Base-by-base conservation (phyloP, 2,113 vertebrate species). In the Grammomys surdaster region DNA sequence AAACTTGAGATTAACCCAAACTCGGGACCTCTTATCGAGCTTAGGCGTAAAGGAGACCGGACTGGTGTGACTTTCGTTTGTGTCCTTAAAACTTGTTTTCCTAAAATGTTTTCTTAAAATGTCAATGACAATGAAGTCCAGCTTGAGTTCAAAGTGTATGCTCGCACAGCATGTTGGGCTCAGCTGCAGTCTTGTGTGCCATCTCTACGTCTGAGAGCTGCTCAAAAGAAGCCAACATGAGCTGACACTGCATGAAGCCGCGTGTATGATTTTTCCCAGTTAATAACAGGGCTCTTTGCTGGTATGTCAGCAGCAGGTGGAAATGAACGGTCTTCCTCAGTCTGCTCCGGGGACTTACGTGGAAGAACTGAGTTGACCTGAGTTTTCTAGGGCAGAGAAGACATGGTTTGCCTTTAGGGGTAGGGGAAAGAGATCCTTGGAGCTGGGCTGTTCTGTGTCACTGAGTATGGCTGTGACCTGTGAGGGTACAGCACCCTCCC, bases 321-420 rank as follows among this genome's bases (percentile, higher is more conserved):
- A 76, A 89, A 95, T 73, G 11, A 33, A 58, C 31, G 67, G 8
- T 56, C 14, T 81, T 92, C 90, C 56, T 58, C 7, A 73, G 72
- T 48, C 60, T 56, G 16, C 43, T 60, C 17, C 26, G 46, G 56
- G 72, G 31, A 86, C 43, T 36, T 31, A 22, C 46, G 75, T 28
- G 60, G 90, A 75, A 95, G 76, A 87, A 87, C 36, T 40, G 65
- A 77, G 20, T n/a, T 92, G 75, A 54, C 77, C 58, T 63, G 51
- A 33, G n/a, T 76, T 92, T 81, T 63, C 80, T 75, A 84, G 75
- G 24, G 84, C 63, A 88, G 54, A 80, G 14, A 75, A 63, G 63
- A 88, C 19, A 48, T 10, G 70, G 43, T 58, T 36, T 80, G 87
- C 85, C 76, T 90, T 36, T 36, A 76, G 88, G 70, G 51, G 80